These are phyloP conservation scores for Papilio polyxenes DNA, from an alignment of 1,140 invertebrate genomes.

Conservation along the genomic window DNA sequence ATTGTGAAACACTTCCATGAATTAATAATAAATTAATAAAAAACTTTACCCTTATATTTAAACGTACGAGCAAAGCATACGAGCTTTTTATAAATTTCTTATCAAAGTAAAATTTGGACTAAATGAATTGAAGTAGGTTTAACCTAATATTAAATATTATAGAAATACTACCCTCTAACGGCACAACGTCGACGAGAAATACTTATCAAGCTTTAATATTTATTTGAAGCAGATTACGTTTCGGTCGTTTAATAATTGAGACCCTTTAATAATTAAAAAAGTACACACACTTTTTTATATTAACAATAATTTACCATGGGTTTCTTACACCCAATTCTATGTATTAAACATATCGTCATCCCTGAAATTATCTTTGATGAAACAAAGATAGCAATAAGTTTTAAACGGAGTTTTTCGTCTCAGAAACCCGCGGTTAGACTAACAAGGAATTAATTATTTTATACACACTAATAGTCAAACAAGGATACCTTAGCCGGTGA, in stretches of 20 bases:
- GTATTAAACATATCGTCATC: too few relatives aligned
- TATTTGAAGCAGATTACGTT: background rate
- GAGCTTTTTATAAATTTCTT: background rate
- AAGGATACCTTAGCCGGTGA: too few relatives aligned
- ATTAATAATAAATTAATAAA: background rate
- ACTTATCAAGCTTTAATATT: background rate
- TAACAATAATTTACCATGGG: too few relatives aligned
- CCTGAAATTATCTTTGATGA: too few relatives aligned
- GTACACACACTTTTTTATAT: background rate
- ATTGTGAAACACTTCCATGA: background rate
- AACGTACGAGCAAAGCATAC: background rate
- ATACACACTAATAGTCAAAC: too few relatives aligned
- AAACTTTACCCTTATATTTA: background rate
- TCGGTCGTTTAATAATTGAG: background rate
- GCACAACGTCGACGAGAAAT: background rate
- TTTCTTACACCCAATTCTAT: too few relatives aligned
- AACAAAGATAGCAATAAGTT: too few relatives aligned
- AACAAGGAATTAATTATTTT: too few relatives aligned
- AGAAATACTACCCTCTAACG: background rate
- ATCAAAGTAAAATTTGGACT: slow-evolving; percentile 9
- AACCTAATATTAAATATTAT: background rate
- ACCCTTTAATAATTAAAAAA: background rate
- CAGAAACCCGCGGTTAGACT: too few relatives aligned
- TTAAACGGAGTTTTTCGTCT: too few relatives aligned
- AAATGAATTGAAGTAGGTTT: slow-evolving; percentile 11